Percentiles rank a stretch among this genome's conserved stretches.
Evolutionary conservation across 1,140 invertebrate genomes (phyloP).

Genomic region (Drosophila tropicalis): DNA sequence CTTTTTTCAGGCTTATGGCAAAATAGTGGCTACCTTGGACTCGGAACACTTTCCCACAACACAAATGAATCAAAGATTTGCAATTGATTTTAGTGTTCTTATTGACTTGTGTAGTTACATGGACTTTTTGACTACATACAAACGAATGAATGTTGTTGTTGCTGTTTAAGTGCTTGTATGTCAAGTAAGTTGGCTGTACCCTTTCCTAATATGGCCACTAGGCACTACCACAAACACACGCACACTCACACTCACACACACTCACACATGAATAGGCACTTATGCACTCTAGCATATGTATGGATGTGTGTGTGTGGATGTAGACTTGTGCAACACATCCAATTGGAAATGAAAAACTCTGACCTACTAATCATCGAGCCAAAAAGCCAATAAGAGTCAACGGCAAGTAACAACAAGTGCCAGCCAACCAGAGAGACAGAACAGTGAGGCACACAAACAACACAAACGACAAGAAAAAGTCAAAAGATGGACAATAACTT

Average conservation of each 20-base stretch:
- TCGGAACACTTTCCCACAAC: conserved; percentile 63
- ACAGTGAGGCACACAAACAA: conserved; percentile 41
- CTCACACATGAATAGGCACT: background rate
- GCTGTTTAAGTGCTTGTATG: conserved; percentile 33
- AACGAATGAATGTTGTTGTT: conserved; percentile 33
- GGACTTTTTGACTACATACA: conserved; percentile 26
- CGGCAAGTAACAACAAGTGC: conserved; percentile 49
- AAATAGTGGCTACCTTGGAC: conserved; percentile 40
- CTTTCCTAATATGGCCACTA: conserved; percentile 74
- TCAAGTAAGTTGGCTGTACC: conserved; percentile 64
- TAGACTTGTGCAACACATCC: conserved; percentile 74
- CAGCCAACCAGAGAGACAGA: conserved; percentile 58
- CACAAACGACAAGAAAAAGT: conserved; percentile 64
- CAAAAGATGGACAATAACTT: conserved; percentile 81
- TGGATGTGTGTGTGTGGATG: background rate
- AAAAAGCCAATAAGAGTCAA: conserved; percentile 81
- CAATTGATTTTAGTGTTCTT: conserved; percentile 62
- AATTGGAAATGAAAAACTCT: conserved; percentile 82
- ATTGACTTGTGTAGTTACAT: conserved; percentile 58
- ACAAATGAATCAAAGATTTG: conserved; percentile 61
- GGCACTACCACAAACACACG: conserved; percentile 48
- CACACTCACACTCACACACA: conserved; percentile 25
- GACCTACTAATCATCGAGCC: conserved; percentile 80
- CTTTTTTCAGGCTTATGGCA: background rate
- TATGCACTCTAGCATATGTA: background rate